Percentiles rank a stretch among this genome's conserved stretches.
These are phyloP conservation scores for Berghia stephanieae DNA, from an alignment of 1,140 invertebrate species.

Conservation along the genomic window DNA sequence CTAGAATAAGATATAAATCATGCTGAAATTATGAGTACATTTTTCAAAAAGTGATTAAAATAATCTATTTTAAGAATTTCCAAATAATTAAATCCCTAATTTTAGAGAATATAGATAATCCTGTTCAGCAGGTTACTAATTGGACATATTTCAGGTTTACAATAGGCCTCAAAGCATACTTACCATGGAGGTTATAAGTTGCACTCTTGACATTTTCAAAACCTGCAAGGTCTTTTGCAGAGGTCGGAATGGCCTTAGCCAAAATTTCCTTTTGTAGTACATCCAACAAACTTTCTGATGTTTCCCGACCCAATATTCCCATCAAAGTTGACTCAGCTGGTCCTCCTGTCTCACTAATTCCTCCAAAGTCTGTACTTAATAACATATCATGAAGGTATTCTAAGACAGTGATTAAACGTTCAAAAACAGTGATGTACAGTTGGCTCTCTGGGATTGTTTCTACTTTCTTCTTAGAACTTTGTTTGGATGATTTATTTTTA, in stretches of 20 bases:
- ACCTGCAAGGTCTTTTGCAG: conserved; percentile 75
- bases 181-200: conserved; percentile 75
- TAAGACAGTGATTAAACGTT: conserved; percentile 39
- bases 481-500: no score
- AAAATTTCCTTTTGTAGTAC: conserved; percentile 80
- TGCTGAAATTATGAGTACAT: no score
- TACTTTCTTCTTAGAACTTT: no score
- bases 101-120: no score
- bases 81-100: no score
- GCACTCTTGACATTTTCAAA: conserved; percentile 74
- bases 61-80: no score
- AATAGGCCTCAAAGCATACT: no score
- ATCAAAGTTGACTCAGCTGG: conserved; percentile 71
- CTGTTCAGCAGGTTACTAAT: no score
- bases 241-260: conserved; percentile 78
- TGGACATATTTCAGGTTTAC: no score
- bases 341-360: neutral
- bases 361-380: conserved; percentile 20
- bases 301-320: conserved; percentile 72
- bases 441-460: no score
- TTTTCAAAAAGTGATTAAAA: no score
- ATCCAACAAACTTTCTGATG: conserved; percentile 74
- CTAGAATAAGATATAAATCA: no score
- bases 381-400: conserved; percentile 42
- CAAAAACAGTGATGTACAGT: conserved; percentile 31